Conservation (phyloP, 64 coral and sea anemone genomes). For the Catalaphyllia jardinei region DNA sequence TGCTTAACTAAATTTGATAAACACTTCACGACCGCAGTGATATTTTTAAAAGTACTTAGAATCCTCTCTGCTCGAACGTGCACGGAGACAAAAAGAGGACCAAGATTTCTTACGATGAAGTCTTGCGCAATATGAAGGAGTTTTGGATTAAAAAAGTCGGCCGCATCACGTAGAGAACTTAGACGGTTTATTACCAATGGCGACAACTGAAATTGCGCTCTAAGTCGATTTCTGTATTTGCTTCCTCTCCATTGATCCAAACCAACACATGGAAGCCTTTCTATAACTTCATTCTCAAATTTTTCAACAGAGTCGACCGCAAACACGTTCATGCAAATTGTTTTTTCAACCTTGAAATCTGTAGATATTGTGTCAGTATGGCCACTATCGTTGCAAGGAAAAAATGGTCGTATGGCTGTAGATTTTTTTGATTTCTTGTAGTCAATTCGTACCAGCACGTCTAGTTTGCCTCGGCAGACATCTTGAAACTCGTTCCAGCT, state of each 20-base stretch:
- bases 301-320: slow-evolving; percentile 67
- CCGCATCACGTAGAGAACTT: slow-evolving; percentile 9
- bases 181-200: slow-evolving; percentile 49
- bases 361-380: not conserved
- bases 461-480: slow-evolving; percentile 64
- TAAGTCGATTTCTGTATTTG: not conserved
- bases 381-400: not conserved
- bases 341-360: not conserved
- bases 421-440: slow-evolving; percentile 30
- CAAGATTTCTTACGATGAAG: slow-evolving; percentile 62
- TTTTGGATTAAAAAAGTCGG: slow-evolving; percentile 52
- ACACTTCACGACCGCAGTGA: slow-evolving; percentile 73
- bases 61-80: slow-evolving; percentile 83
- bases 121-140: slow-evolving; percentile 67
- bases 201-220: slow-evolving; percentile 67
- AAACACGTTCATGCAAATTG: slow-evolving; percentile 33
- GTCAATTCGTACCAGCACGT: slow-evolving; percentile 85
- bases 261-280: not conserved
- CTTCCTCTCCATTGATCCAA: slow-evolving; percentile 50
- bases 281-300: slow-evolving; percentile 37
- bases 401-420: not conserved
- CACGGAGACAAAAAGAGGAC: slow-evolving; percentile 63
- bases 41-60: slow-evolving; percentile 58
- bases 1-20: slow-evolving; percentile 50
- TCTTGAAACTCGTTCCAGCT: slow-evolving; percentile 68